Evolutionary conservation across 2,797 vertebrate species (phyloP), one percentile per base, ranked within the genome.

Genomic region (Syncerus caffer): DNA sequence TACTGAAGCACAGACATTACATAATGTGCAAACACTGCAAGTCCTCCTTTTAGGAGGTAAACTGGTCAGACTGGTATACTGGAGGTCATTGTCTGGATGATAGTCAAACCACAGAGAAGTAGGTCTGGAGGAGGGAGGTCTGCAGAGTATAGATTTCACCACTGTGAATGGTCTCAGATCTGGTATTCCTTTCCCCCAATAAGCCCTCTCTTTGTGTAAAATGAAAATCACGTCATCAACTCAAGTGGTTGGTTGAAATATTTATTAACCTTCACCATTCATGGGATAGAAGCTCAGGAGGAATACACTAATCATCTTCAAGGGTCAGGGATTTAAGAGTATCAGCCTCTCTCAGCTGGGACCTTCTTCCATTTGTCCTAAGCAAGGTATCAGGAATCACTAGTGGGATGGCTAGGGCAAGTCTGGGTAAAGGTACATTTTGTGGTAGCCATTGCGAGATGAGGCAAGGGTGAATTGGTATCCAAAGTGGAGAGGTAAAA

Each of bases 1-100:
- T 98, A 97, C 98, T 96, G 98, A 98, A 98, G 98, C 97, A 97
- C 98, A 99, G 99, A 99, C 99, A 92, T 99, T 98, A 99, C 98
- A 98, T 98, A 99, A 99, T 98, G 97, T 91, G 96, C 96, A 98
- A 99, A 99, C 98, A 98, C 89, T 1, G 98, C 97, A 58, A 90
- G 90, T 96, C 97, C 95, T 97, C 96, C 98, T 38, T 71, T 71
- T 96, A 0, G 93, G 97, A 98, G 97, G 98, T 97, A 1, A 86
- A 97, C 96, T 91, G 53, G 97, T 98, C 97, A 0, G 85, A 98
- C 96, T 91, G 53, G 7, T 23, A 10, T 97, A 97, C 97, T 98
- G 98, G 96, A 97, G 98, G 98, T 98, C 98, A 98, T 96, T 3
- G 95, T 98, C 98, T 98, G 98, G 97, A 98, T 98, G 98, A 98